A percentile compares a stretch with the other conserved stretches of the same genome.
Conservation (phyloP, 2,888 invertebrate genomes). For the Noctua pronuba region DNA sequence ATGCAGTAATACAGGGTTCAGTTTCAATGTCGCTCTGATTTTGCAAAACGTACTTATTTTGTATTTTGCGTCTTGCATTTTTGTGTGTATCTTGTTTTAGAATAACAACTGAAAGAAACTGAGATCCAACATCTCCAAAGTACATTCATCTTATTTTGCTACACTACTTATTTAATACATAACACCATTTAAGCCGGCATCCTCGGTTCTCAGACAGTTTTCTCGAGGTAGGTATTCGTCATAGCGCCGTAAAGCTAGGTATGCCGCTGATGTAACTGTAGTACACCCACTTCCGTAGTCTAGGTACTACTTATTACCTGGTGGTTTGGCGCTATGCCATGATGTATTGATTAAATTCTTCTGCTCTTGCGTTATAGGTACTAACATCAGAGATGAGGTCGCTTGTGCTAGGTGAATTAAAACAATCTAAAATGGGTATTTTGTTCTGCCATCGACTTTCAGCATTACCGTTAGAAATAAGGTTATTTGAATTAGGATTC, state of each 20-base stretch:
- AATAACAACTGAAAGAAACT: neutral
- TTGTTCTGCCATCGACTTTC: neutral
- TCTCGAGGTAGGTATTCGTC: slow-evolving; percentile 38
- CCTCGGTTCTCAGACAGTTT: slow-evolving; percentile 21
- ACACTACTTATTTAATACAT: slow-evolving; percentile 14
- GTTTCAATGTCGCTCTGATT: neutral
- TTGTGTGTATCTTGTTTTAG: neutral
- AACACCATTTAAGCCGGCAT: slow-evolving; percentile 25
- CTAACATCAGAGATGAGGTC: too few species aligned
- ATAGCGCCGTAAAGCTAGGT: slow-evolving; percentile 44
- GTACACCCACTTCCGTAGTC: slow-evolving; percentile 49
- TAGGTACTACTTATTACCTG: slow-evolving; percentile 33
- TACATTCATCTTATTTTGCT: neutral
- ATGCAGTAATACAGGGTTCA: neutral
- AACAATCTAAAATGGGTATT: too few species aligned
- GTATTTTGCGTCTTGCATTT: neutral
- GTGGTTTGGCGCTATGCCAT: slow-evolving; percentile 31
- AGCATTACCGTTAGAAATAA: neutral
- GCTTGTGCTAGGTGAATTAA: too few species aligned
- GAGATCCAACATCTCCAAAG: too few species aligned
- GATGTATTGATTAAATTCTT: slow-evolving; percentile 12
- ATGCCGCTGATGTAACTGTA: slow-evolving; percentile 52
- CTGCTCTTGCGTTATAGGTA: neutral
- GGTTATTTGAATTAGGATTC: too few species aligned
- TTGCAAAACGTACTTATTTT: neutral